Evolutionary conservation across 2,797 vertebrate species (phyloP).

Genomic region (Eutrigla gurnardus): DNA sequence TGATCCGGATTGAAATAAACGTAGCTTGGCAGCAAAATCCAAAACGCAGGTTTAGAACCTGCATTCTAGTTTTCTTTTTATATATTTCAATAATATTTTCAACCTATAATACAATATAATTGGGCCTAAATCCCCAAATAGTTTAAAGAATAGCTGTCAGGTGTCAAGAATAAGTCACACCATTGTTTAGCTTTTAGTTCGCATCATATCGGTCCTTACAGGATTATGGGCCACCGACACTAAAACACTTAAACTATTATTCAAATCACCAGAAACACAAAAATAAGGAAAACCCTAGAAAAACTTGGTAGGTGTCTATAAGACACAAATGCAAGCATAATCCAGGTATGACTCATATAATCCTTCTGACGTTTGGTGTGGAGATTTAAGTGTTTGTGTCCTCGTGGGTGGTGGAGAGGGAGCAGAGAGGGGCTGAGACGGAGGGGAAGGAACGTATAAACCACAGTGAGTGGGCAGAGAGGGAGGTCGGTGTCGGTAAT

Average conservation of each 20-base stretch:
- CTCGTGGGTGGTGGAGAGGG: slow-evolving; percentile 17
- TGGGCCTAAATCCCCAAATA: too few relatives aligned
- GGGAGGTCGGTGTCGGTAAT: neutral
- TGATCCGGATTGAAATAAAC: neutral
- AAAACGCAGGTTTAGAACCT: neutral
- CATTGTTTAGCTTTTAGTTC: too few relatives aligned
- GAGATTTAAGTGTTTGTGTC: slow-evolving; percentile 41
- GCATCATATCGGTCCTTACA: too few relatives aligned
- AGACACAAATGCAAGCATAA: slow-evolving; percentile 28
- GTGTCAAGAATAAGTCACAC: too few relatives aligned
- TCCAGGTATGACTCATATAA: slow-evolving; percentile 55
- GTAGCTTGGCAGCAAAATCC: neutral
- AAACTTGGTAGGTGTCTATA: slow-evolving; percentile 13
- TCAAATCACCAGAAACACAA: neutral
- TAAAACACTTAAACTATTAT: too few relatives aligned
- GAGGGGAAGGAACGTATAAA: slow-evolving; percentile 18
- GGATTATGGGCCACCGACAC: too few relatives aligned
- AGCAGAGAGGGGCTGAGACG: slow-evolving; percentile 8
- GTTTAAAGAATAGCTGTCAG: too few relatives aligned
- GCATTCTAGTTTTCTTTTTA: neutral
- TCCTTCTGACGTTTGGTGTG: slow-evolving; percentile 64
- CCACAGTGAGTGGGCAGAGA: neutral
- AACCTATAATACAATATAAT: too few relatives aligned
- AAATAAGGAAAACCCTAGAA: slow-evolving; percentile 18
- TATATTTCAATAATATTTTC: too few relatives aligned